Percentiles rank a stretch among this genome's conserved stretches.
Evolutionary conservation across 1,140 invertebrate species (phyloP).

Genomic region (Anagrus nilaparvatae): DNA sequence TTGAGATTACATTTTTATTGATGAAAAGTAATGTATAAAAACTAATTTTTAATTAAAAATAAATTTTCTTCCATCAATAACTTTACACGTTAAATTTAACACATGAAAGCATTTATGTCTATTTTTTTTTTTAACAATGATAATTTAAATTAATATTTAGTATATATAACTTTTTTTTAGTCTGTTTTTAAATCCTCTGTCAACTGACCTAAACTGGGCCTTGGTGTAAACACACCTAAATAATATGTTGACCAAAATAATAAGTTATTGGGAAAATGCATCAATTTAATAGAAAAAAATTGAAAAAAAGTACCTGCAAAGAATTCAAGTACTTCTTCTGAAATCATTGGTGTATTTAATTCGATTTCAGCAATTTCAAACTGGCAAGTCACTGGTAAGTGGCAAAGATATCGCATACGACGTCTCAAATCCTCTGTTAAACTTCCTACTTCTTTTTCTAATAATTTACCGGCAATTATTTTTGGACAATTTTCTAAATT

Average conservation of each 20-base stretch:
- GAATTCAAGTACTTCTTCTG: constrained; percentile 49
- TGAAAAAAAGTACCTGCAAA: constrained; percentile 64
- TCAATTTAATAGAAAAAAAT: constrained; percentile 5
- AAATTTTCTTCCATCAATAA: too few relatives aligned
- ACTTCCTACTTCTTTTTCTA: constrained; percentile 75
- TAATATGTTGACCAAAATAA: constrained; percentile 7
- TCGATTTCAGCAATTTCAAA: constrained; percentile 85
- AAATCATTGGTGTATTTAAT: constrained; percentile 60
- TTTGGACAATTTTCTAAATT: constrained; percentile 66
- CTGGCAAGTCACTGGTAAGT: constrained; percentile 81
- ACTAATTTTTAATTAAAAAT: too few relatives aligned
- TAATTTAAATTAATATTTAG: not conserved
- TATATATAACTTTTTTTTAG: too few relatives aligned
- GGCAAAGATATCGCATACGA: constrained; percentile 71
- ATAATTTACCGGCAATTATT: constrained; percentile 59
- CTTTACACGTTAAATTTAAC: too few relatives aligned
- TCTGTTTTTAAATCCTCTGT: too few relatives aligned
- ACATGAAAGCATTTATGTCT: constrained; percentile 7
- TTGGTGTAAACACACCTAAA: constrained; percentile 8
- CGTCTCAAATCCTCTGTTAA: constrained; percentile 72
- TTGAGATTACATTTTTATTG: too few relatives aligned
- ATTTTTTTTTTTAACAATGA: constrained; percentile 1
- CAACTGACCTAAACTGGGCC: too few relatives aligned
- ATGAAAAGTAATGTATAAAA: too few relatives aligned
- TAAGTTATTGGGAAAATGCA: constrained; percentile 15